Base-by-base conservation (phyloP, 2,113 vertebrate genomes). In the Cyanoderma ruficeps region DNA sequence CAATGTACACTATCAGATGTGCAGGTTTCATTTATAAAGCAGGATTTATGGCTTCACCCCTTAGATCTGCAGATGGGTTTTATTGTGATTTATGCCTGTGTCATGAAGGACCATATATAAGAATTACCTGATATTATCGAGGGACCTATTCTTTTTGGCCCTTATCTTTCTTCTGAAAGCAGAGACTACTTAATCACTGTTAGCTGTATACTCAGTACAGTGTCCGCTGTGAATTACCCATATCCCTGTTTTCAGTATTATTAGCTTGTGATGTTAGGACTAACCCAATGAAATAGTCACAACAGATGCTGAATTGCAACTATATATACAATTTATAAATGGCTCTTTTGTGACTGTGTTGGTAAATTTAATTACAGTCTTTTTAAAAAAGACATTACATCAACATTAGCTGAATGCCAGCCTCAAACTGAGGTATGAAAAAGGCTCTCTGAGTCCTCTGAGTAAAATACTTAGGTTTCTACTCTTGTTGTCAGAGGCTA, bases 171-270 rank as follows among this genome's bases (percentile, higher is more conserved):
- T 87, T 88, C 68, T 84, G 76, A 93, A 93, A 94, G 72, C 88
- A 96, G 90, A 94, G 39, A 83, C 93, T 94, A 96, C 86, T 97
- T 94, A 94, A 97, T 97, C 96, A 96, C 85, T 71, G 88, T 86
- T 96, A 92, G 83, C 64, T 89, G 21, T 88, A 93, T 44, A 81
- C 49, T 18, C 69, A 90, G 35, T 25, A n/a, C 68, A 83, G 56
- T 52, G 60, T 85, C 85, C 88, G 81, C 82, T 83, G 74, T 69
- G 72, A 90, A 94, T 95, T 93, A 89, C 46, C 88, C 65, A 53
- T 56, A 67, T 60, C 64, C 52, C 90, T 39, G 9, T 86, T 95
- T 90, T 92, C 64, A 82, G 64, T 91, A 63, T 94, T 94, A 91
- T 90, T 94, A 93, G 64, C 79, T 92, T 92, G 87, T 78, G 95